A percentile compares a stretch with the other conserved stretches of the same genome.
phyloP scores from a whole-genome alignment of 2,113 vertebrate genomes.

The Calyptommatus sinebrachiatus region DNA sequence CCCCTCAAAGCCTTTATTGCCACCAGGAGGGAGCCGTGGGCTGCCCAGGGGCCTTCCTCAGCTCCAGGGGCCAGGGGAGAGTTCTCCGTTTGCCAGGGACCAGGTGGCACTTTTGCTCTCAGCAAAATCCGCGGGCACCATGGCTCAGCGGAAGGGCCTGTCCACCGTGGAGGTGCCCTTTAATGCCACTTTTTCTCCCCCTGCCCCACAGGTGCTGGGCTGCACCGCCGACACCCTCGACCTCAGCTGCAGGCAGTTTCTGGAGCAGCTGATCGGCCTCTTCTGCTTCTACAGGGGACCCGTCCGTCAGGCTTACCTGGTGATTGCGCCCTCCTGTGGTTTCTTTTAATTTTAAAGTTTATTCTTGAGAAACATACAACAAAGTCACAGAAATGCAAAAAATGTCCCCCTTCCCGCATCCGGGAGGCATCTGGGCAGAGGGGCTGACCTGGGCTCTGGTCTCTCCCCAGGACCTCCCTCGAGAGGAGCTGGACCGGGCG shows the following conservation, averaged over 20 bases:
- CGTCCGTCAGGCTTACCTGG: conserved; percentile 78
- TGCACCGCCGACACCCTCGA: conserved; percentile 84
- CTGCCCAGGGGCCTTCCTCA: not conserved
- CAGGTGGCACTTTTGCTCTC: too few relatives aligned
- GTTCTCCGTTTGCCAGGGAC: too few relatives aligned
- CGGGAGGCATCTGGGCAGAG: not conserved
- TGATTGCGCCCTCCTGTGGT: conserved; percentile 37
- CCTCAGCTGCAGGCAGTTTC: conserved; percentile 78
- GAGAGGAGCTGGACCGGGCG: conserved; percentile 65
- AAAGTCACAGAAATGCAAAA: too few relatives aligned
- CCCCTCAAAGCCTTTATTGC: too few relatives aligned
- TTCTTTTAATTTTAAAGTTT: too few relatives aligned
- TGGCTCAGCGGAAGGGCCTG: too few relatives aligned
- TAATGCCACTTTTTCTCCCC: rapidly evolving
- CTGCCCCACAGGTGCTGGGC: conserved; percentile 79
- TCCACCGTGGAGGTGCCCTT: not conserved
- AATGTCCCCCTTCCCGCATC: too few relatives aligned
- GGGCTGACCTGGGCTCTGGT: not conserved
- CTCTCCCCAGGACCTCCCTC: conserved; percentile 60
- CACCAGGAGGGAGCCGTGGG: not conserved
- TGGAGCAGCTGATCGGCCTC: conserved; percentile 84
- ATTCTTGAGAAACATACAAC: too few relatives aligned
- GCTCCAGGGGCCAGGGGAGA: too few relatives aligned
- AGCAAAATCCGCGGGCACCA: too few relatives aligned
- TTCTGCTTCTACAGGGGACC: conserved; percentile 90